Conservation (phyloP, 1,140 invertebrate species). For the Sycophila sp. region DNA sequence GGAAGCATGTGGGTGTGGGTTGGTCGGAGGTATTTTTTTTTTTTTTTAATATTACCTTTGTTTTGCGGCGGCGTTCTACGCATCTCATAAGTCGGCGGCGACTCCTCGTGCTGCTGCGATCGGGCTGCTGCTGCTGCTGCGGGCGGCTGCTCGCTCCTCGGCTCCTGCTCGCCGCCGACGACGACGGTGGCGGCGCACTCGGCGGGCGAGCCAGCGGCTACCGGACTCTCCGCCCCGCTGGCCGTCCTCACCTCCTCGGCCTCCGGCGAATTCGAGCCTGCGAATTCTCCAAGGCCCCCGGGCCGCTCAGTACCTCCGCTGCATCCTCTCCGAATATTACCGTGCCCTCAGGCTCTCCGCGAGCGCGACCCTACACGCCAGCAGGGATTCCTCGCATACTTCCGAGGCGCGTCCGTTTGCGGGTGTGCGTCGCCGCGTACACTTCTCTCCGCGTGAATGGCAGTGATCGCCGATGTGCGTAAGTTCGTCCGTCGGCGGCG, state of each 20-base stretch:
- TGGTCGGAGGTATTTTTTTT: too few species aligned
- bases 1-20: not conserved
- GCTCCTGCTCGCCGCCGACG: conserved; percentile 25
- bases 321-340: not conserved
- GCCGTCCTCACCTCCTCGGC: conserved; percentile 43
- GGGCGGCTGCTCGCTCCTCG: conserved; percentile 34
- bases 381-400: too few species aligned
- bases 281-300: conserved; percentile 26
- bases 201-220: conserved; percentile 30
- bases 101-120: conserved; percentile 52
- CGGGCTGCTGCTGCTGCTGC: conserved; percentile 35
- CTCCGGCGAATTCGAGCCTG: conserved; percentile 45
- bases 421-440: too few species aligned
- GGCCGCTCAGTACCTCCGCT: not conserved
- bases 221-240: conserved; percentile 20
- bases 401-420: too few species aligned
- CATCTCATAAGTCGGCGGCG: conserved; percentile 59
- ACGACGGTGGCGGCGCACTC: conserved; percentile 17
- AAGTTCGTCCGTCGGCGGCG: not conserved
- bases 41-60: conserved; percentile 54
- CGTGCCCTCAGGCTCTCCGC: too few species aligned
- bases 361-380: too few species aligned
- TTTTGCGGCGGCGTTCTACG: conserved; percentile 64
- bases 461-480: not conserved
- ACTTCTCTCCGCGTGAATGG: too few species aligned